Evolutionary conservation across 2,113 vertebrate species (phyloP), one percentile per base, ranked within the genome.

Genomic region (Aspidoscelis tigris): DNA sequence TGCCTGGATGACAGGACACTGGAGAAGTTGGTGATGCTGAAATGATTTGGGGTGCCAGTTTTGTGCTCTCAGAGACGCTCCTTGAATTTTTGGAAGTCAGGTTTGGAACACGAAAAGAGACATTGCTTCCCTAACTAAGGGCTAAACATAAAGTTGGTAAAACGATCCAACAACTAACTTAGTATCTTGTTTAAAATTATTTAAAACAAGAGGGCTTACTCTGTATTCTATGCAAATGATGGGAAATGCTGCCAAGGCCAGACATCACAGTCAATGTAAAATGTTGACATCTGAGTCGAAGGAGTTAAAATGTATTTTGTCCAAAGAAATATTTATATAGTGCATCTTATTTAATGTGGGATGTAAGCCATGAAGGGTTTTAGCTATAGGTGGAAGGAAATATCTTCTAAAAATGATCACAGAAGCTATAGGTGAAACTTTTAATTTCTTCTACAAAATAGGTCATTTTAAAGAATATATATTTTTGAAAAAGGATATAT

Each of bases 291-390:
- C 71, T 7, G 39, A 73, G 33, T 20, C 4, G 8, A 41, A 33
- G 70, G 22, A 33, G 53, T 16, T 64, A n/a, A 39, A n/a, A 26
- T 16, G 3, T 26, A 74, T n/a, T 65, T 43, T 47, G 24, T 65
- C 1, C 26, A 18, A 65, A 55, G 16, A 24, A 65, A 73, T 72
- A 84, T 79, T 44, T 79, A 72, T 65, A 68, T 21, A 77, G 33
- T 77, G 43, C 24, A 41, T 43, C 21, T 69, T 76, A 20, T 39
- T 53, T 22, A 47, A 5, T 79, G n/a, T 64, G 76, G 83, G n/a
- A 84, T 73, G 39, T 39, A 85, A 80, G 43, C 69, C 69, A 85
- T 85, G 44, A 41, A 53, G 12, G 14, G 10, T 53, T 22, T 82
- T 65, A 20, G 24, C 16, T 11, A 1, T 14, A 6, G 6, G 1